phyloP scores from a whole-genome alignment of 2,888 invertebrate species.

The Diarsia mendica region DNA sequence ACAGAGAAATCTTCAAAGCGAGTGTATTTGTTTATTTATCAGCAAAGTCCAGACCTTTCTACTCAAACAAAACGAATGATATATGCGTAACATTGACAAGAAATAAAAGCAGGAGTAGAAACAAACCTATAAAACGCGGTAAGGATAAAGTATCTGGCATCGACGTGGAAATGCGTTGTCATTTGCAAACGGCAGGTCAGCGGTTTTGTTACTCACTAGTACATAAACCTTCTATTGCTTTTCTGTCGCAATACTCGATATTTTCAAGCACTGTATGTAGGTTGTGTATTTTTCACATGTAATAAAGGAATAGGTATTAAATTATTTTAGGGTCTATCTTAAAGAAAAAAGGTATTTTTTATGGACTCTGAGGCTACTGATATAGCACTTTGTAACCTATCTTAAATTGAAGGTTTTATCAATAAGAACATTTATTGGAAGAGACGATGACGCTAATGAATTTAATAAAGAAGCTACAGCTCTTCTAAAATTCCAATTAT shows the following conservation, averaged over 20 bases:
- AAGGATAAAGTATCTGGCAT: constrained; percentile 47
- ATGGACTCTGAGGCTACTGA: too few relatives aligned
- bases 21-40: constrained; percentile 5
- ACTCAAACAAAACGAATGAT: constrained; percentile 12
- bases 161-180: constrained; percentile 54
- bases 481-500: too few relatives aligned
- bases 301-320: not conserved
- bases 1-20: not conserved
- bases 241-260: constrained; percentile 26
- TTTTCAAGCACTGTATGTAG: not conserved
- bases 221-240: constrained; percentile 37
- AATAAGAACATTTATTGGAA: too few relatives aligned
- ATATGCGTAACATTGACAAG: constrained; percentile 20
- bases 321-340: too few relatives aligned
- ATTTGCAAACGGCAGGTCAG: constrained; percentile 62
- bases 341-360: too few relatives aligned
- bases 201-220: constrained; percentile 47
- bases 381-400: too few relatives aligned
- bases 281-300: not conserved
- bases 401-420: too few relatives aligned
- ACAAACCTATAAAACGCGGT: constrained; percentile 40
- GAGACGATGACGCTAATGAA: too few relatives aligned
- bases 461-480: too few relatives aligned
- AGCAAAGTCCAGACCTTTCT: not conserved
- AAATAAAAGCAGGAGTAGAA: constrained; percentile 32